These are phyloP conservation scores for Xiphias gladius DNA, from an alignment of 2,113 vertebrate species.

Conservation along the genomic window DNA sequence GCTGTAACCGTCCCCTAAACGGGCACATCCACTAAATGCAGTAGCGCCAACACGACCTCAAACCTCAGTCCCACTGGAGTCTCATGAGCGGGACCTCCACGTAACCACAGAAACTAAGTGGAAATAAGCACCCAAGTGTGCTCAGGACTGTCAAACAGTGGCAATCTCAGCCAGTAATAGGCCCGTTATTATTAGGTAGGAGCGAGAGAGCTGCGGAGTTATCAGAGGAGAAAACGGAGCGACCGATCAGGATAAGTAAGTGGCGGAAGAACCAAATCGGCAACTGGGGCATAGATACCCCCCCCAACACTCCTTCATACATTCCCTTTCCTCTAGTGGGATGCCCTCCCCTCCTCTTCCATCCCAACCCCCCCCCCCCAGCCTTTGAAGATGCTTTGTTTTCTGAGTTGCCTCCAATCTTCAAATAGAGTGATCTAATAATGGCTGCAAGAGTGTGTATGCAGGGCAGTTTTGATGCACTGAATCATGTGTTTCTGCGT, in stretches of 20 bases:
- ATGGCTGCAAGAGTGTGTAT: constrained; percentile 39
- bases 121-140: constrained; percentile 50
- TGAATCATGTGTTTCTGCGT: constrained; percentile 27
- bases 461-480: constrained; percentile 39
- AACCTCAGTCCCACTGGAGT: constrained; percentile 21
- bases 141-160: constrained; percentile 66
- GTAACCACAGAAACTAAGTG: constrained; percentile 25
- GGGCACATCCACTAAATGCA: not conserved
- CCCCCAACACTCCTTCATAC: not conserved
- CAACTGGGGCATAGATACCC: constrained; percentile 72
- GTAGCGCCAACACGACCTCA: constrained; percentile 22
- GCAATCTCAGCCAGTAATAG: constrained; percentile 72
- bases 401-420: constrained; percentile 73
- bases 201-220: constrained; percentile 55
- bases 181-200: constrained; percentile 74
- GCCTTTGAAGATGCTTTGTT: constrained; percentile 82
- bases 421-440: constrained; percentile 76
- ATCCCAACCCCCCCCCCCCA: constrained; percentile 29
- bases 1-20: not conserved
- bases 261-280: constrained; percentile 73
- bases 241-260: constrained; percentile 77
- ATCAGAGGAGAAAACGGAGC: constrained; percentile 62
- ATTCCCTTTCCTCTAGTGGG: constrained; percentile 45
- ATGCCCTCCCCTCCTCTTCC: constrained; percentile 45
- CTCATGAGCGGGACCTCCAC: constrained; percentile 13